A percentile compares a stretch with the other conserved stretches of the same genome.
Evolutionary conservation across 2,888 invertebrate genomes (phyloP).

Genomic region (Lordiphosa andalusiaca): DNA sequence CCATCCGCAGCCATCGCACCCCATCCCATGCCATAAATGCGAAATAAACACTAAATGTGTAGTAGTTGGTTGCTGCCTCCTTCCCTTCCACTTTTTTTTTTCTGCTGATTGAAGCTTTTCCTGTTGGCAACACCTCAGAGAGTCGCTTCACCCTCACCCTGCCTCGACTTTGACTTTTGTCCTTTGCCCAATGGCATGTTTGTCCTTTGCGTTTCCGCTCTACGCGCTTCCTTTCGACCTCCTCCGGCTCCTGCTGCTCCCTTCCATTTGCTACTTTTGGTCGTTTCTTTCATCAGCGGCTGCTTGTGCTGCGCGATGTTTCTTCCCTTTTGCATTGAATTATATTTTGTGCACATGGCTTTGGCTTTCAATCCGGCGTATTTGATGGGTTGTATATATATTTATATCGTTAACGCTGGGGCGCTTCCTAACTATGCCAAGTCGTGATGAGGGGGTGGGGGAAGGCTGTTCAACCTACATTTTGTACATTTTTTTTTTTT

Average conservation of each 20-base stretch:
- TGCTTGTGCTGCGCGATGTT: constrained; percentile 22
- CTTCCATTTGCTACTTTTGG: not conserved
- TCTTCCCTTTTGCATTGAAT: constrained; percentile 39
- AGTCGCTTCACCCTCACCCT: constrained; percentile 11
- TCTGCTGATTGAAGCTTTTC: constrained; percentile 69
- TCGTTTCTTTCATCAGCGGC: constrained; percentile 27
- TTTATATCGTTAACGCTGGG: constrained; percentile 25
- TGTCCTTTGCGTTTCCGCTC: constrained; percentile 48
- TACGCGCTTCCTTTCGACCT: constrained; percentile 18
- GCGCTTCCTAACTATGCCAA: constrained; percentile 23
- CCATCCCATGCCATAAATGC: constrained; percentile 52
- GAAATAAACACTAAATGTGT: constrained; percentile 72
- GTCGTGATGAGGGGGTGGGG: no score
- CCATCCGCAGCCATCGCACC: not conserved
- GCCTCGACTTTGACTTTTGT: constrained; percentile 57
- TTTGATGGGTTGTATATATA: constrained; percentile 6
- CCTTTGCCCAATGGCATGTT: constrained; percentile 66
- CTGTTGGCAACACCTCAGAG: constrained; percentile 70
- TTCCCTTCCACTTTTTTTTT: constrained; percentile 29
- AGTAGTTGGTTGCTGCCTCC: constrained; percentile 50
- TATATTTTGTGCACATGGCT: constrained; percentile 29
- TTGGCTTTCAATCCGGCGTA: no score
- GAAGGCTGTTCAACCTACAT: no score
- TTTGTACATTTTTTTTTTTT: no score
- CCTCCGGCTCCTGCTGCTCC: not conserved